Evolutionary conservation across 1,140 invertebrate species (phyloP).

Genomic region (Caenorhabditis inopinata): DNA sequence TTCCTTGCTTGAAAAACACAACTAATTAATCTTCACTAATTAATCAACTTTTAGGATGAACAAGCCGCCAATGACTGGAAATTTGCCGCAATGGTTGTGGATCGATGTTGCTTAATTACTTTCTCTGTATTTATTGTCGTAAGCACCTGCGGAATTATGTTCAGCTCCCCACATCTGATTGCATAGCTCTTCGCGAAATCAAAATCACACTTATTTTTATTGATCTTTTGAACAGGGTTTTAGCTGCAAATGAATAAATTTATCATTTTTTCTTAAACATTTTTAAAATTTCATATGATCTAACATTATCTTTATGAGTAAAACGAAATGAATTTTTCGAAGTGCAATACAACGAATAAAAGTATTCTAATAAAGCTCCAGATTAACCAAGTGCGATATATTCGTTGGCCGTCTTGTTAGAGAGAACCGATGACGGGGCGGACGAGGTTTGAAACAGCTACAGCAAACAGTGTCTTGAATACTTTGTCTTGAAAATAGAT

Average conservation of each 20-base stretch:
- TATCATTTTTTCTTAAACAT: background rate
- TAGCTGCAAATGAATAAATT: background rate
- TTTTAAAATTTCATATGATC: background rate
- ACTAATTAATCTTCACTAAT: no score
- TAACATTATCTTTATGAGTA: background rate
- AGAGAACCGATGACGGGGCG: background rate
- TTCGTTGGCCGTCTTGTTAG: background rate
- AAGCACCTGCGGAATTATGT: constrained; percentile 64
- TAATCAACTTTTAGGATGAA: constrained; percentile 50
- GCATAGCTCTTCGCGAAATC: constrained; percentile 14
- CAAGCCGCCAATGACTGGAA: constrained; percentile 67
- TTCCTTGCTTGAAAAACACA: no score
- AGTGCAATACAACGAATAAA: background rate
- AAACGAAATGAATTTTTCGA: background rate
- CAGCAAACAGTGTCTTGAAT: constrained; percentile 1
- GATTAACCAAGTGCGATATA: constrained; percentile 3
- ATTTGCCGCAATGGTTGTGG: constrained; percentile 69
- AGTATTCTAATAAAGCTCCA: background rate
- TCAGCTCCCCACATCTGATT: constrained; percentile 51
- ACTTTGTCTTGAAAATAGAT: background rate
- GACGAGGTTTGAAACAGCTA: background rate
- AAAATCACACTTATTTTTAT: no score
- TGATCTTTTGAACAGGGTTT: no score
- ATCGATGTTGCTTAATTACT: constrained; percentile 67
- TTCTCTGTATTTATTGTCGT: constrained; percentile 67